Evolutionary conservation across 2,113 vertebrate species (phyloP), one percentile per base, ranked within the genome.

Genomic region (Neoarius graeffei): DNA sequence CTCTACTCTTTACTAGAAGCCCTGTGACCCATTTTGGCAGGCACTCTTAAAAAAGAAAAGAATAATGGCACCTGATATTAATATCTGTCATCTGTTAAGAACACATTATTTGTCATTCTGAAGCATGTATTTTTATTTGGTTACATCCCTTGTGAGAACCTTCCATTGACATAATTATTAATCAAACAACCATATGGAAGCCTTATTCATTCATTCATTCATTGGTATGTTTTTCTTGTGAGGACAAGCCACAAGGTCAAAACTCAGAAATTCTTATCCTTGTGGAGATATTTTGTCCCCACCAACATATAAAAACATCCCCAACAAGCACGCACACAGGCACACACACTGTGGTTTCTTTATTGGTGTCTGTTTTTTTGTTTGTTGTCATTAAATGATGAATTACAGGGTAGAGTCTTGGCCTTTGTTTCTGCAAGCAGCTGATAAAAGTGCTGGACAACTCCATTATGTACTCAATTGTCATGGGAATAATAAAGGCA

Each of bases 301-400:
- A 66, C 25, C 7, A 10, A 66, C 8, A 66, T 1, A n/a, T 10
- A 66, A 25, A 66, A 25, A 69, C 64, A 66, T 23, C 19, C 20
- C 19, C 25, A 2, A 74, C 20, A 57, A 57, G 56, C 66, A 50
- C 62, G 74, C 57, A n/a, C 25, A 48, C 54, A 83, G 48, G 77
- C 80, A 57, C 52, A 66, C 23, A 30, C 14, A 85, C 17, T 69
- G 71, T 62, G 86, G 42, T 52, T 80, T 15, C 27, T 71, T 60
- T 27, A 52, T 25, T 30, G 5, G 19, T 79, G 50, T 86, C 17
- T 60, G 54, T 79, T 67, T 67, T 66, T 30, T 80, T 67, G 8
- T 87, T 83, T 19, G n/a, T 82, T 87, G 6, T 67, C 35, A 57
- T 64, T 67, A 48, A 84, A 81, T 85, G 57, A 87, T 35, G 52